These are phyloP conservation scores for Eulemur coronatus DNA, from an alignment of 2,797 vertebrate species.

Conservation along the genomic window DNA sequence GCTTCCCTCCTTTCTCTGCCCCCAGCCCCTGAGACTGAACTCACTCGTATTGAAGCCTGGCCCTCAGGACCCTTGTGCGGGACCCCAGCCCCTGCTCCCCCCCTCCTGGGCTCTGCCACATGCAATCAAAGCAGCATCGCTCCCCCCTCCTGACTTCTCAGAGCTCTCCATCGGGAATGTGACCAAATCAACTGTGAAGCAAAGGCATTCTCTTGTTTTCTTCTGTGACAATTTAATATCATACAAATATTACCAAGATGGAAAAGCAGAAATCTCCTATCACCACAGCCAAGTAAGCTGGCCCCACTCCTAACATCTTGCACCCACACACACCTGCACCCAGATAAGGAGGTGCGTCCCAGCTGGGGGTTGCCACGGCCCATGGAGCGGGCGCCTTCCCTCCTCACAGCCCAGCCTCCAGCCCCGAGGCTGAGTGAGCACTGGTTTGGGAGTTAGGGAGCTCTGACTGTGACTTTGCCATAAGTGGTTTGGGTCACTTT, in stretches of 20 bases:
- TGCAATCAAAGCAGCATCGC: neutral
- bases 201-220: neutral
- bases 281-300: neutral
- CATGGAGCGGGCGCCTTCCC: neutral
- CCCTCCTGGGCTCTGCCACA: neutral
- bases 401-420: neutral
- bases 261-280: neutral
- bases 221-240: neutral
- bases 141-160: neutral
- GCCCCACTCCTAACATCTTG: neutral
- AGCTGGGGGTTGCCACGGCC: accelerated
- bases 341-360: neutral
- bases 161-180: neutral
- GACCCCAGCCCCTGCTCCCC: neutral
- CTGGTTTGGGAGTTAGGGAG: neutral
- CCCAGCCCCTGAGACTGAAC: neutral
- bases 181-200: neutral
- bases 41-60: no score
- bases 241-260: neutral
- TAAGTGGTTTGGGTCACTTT: neutral
- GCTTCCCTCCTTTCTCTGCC: neutral
- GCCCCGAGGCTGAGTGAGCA: neutral
- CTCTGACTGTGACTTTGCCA: neutral
- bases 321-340: neutral
- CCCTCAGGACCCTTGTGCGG: neutral